Conservation (phyloP, 2,888 invertebrate genomes). For the Litoditis marina region DNA sequence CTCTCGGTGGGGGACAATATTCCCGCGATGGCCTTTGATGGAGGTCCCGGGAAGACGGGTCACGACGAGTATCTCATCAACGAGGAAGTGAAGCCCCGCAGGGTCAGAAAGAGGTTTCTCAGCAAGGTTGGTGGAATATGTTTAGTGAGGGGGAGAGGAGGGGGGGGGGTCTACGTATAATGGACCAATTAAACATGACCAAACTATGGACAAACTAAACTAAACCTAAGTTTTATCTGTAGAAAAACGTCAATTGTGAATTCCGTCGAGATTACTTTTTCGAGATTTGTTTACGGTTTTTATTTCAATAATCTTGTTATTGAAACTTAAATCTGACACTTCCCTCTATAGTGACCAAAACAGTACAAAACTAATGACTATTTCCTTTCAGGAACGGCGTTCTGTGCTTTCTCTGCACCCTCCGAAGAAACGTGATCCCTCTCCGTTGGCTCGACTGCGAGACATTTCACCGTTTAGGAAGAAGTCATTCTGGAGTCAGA, state of each 20-base stretch:
- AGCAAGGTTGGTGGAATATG: conserved; percentile 1
- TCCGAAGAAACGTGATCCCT: conserved; percentile 29
- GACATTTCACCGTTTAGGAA: conserved; percentile 36
- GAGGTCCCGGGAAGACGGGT: not conserved
- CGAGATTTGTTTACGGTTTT: too few relatives aligned
- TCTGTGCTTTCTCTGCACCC: conserved; percentile 23
- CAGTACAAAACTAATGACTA: not conserved
- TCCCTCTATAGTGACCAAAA: too few relatives aligned
- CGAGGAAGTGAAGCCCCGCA: not conserved
- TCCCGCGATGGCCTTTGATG: conserved; percentile 1
- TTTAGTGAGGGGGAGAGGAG: not conserved
- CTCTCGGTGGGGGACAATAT: conserved; percentile 40
- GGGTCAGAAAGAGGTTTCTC: not conserved
- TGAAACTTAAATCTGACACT: too few relatives aligned
- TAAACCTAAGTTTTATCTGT: too few relatives aligned
- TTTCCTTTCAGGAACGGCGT: conserved; percentile 24
- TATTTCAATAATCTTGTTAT: too few relatives aligned
- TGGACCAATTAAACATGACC: too few relatives aligned
- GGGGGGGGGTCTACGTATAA: too few relatives aligned
- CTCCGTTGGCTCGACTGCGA: conserved; percentile 29
- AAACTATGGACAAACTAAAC: too few relatives aligned
- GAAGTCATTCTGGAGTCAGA: conserved; percentile 25
- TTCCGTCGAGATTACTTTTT: too few relatives aligned
- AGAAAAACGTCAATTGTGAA: too few relatives aligned
- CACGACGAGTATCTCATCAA: not conserved